Evolutionary conservation across 2,113 vertebrate genomes (phyloP).

Genomic region (Esox niger): DNA sequence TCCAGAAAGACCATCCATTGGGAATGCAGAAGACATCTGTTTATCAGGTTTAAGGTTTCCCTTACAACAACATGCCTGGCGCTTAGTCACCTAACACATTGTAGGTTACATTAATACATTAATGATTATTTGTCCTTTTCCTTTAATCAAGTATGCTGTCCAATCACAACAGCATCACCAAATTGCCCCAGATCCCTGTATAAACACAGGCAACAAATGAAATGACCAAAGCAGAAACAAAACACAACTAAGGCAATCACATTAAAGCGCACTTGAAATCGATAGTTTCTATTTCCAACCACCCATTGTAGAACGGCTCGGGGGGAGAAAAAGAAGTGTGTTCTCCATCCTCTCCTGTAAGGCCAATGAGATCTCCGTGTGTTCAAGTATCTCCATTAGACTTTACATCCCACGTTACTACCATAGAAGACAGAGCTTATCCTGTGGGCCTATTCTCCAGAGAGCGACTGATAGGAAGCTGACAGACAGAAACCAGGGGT

Average conservation of each 20-base stretch:
- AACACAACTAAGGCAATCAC: slow-evolving; percentile 28
- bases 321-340: slow-evolving; percentile 40
- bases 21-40: background rate
- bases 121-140: background rate
- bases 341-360: slow-evolving; percentile 51
- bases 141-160: background rate
- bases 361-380: slow-evolving; percentile 66
- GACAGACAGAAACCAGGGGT: slow-evolving; percentile 20
- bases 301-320: slow-evolving; percentile 47
- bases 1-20: background rate
- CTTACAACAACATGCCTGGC: background rate
- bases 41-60: background rate
- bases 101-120: too few species aligned
- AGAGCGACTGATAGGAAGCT: slow-evolving; percentile 37
- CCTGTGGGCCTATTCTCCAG: slow-evolving; percentile 17
- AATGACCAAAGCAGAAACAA: background rate
- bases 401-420: slow-evolving; percentile 64
- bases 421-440: slow-evolving; percentile 33
- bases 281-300: slow-evolving; percentile 55
- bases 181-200: too few species aligned
- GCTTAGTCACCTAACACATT: too few species aligned
- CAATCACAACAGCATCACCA: background rate
- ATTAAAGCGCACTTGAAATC: slow-evolving; percentile 53
- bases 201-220: background rate
- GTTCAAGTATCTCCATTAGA: slow-evolving; percentile 62